Evolutionary conservation across 2,797 vertebrate genomes (phyloP), one percentile per base, ranked within the genome.

Genomic region (Paratrypauchen microcephalus): DNA sequence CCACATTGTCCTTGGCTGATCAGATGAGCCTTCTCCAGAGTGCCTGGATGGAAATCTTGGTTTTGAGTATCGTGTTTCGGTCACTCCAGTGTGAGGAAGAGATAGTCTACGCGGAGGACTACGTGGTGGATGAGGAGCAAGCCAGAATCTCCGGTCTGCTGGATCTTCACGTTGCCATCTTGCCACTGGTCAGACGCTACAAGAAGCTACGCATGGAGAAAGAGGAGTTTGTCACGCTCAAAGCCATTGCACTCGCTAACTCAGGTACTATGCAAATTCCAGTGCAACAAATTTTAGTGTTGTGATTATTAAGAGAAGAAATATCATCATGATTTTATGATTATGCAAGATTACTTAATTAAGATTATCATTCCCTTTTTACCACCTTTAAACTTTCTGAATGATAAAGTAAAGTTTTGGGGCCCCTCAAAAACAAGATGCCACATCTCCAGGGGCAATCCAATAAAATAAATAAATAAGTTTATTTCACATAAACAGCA

Each of bases 11-110:
- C 0, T 93, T 98, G 82, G 95, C 94, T 26, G 96, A 98, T 89
- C 96, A 98, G 93, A 98, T 98, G 96, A 96, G 95, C 86, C 90
- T 98, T n/a, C 90, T 98, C 81, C 96, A 98, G 92, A 97, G 95
- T 0, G 95, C 96, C 77, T 98, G 96, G 96, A 97, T 97, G 96
- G 96, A 98, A 92, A 96, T 97, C 81, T 93, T 98, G 77, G 94
- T 97, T 76, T 87, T 98, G 87, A 96, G 96, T 78, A 95, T 98
- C 18, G 96, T 95, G 73, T 97, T 95, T 78, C 96, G 96, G 87
- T 97, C 96, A 0, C 91, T 96, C 85, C 94, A 95, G 0, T 97
- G 95, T 0, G 95, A 96, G 24, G 95, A 97, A 52, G 95, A 97
- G 88, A 92, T 97, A 0, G 94, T 96, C 66, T 97, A 96, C 1